These are phyloP conservation scores for Himantopus leucocephalus DNA, from an alignment of 2,113 vertebrate genomes.

Conservation along the genomic window DNA sequence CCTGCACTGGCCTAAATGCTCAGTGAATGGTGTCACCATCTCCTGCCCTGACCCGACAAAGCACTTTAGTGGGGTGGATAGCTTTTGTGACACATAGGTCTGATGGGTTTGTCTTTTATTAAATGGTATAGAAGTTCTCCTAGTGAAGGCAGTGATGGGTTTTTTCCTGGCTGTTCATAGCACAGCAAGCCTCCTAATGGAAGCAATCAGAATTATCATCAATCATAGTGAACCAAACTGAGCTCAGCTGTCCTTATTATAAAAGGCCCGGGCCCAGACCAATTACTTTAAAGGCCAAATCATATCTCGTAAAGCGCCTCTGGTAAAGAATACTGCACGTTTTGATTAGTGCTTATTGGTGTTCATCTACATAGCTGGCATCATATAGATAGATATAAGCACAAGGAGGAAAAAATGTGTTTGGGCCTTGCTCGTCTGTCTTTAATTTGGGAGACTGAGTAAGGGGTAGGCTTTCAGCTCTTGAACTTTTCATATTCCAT, in stretches of 20 bases:
- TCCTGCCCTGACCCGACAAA: background rate
- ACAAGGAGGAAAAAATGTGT: background rate
- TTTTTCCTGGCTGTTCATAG: background rate
- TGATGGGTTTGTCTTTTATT: background rate
- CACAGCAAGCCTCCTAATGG: background rate
- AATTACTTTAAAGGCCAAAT: background rate
- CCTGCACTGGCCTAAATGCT: background rate
- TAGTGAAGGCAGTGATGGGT: background rate
- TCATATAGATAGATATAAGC: background rate
- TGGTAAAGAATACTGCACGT: background rate
- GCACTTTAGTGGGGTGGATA: accelerated
- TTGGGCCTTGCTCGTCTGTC: background rate
- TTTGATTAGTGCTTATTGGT: background rate
- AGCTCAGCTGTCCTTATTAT: background rate
- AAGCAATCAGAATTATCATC: background rate
- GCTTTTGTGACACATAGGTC: background rate
- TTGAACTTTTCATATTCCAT: background rate
- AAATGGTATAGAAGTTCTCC: background rate
- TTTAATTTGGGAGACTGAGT: background rate
- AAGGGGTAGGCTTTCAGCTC: background rate
- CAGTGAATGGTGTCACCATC: background rate
- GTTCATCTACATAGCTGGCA: background rate
- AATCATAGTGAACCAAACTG: background rate
- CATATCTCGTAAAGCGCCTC: background rate
- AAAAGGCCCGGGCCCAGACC: accelerated